Evolutionary conservation across 2,888 invertebrate genomes (phyloP), one percentile per base, ranked within the genome.

Genomic region (Acheta domesticus): DNA sequence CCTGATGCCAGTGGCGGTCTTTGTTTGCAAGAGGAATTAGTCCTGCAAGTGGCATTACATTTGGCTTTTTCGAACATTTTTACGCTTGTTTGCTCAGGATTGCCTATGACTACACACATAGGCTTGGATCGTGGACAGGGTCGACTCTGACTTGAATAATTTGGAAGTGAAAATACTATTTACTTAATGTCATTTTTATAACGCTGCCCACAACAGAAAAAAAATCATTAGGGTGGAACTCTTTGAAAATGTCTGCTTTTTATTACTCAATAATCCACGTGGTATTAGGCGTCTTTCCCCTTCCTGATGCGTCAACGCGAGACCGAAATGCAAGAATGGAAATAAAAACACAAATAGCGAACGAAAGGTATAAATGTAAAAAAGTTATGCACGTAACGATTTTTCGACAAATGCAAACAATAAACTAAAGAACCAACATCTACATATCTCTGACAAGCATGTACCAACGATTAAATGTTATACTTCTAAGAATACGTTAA

Each of bases 81-180:
- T 14, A 62, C 62, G 62, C 62, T 62, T 62, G 62, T 62, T 62
- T 19, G 62, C 16, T 62, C 14, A 62, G 62, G 62, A 5, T 62
- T 62, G 62, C 62, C 62, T 62, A 62, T n/a, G 62, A 62, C n/a
- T 19, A 62, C 62, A 19, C 62, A 62, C 62, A 62, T 62, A 62
- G 62, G 62, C 62, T 62, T 62, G 62, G 62, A n/a, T n/a, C n/a
- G 62, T 62, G 62, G 62, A 62, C 62, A 62, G 62, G 62, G 62
- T 62, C 62, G n/a, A 62, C 62, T 62, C 62, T 62, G 36, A 36
- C 36, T n/a, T 62, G n/a, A 62, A n/a, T 62, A 62, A 62, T 62
- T 62, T 62, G 62, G 62, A 62, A 62, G n/a, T 62, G 62, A 19
- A 19, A 62, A 62, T 62, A 62, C n/a, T n/a, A 62, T 62, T 62